These are phyloP conservation scores for Stegana nigrithorax DNA, from an alignment of 2,888 invertebrate genomes.

Conservation along the genomic window DNA sequence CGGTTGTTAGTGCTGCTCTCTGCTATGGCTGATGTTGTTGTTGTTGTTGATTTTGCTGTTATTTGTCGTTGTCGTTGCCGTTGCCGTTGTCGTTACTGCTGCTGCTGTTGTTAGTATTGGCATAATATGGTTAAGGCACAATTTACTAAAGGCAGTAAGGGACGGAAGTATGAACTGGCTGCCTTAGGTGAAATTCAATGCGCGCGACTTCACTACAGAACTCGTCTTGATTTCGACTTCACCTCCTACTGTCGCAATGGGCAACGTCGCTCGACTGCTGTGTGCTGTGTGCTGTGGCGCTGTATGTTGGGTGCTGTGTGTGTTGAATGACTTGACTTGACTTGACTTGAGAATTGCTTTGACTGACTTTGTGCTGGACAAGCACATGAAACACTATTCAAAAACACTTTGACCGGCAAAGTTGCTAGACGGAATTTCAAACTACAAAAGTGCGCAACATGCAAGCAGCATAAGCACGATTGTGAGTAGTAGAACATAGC, in stretches of 20 bases:
- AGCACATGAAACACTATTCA: slow-evolving; percentile 60
- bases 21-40: no score
- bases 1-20: slow-evolving; percentile 14
- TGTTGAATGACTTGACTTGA: slow-evolving; percentile 3
- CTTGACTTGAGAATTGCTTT: slow-evolving; percentile 48
- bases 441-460: neutral
- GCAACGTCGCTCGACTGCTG: no score
- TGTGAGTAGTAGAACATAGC: no score
- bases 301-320: no score
- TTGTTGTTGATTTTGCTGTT: no score
- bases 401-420: slow-evolving; percentile 66
- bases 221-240: no score
- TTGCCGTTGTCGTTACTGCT: neutral
- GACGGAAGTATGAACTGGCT: slow-evolving; percentile 10
- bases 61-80: no score
- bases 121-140: slow-evolving; percentile 17
- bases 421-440: slow-evolving; percentile 61
- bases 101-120: neutral
- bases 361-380: slow-evolving; percentile 42
- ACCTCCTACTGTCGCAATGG: no score
- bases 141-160: slow-evolving; percentile 4
- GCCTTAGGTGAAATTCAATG: slow-evolving; percentile 6
- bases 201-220: neutral
- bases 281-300: no score
- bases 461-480: neutral